phyloP scores from a whole-genome alignment of 2,113 vertebrate genomes.

The Podarcis muralis region DNA sequence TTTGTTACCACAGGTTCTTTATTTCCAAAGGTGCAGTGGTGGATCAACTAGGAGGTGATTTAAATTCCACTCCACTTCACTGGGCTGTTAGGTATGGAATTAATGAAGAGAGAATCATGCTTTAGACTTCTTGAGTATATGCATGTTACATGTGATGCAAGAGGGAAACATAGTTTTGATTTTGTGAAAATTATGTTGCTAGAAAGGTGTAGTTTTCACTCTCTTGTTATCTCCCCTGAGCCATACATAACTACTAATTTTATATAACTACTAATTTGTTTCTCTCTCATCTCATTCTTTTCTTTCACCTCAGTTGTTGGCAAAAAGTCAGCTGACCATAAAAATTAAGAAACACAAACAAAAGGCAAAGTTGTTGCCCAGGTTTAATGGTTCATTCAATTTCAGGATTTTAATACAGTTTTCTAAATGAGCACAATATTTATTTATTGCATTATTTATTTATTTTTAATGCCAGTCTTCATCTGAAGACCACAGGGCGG shows the following conservation, averaged over 20 bases:
- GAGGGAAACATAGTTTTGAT: background rate
- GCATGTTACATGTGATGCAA: background rate
- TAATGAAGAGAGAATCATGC: background rate
- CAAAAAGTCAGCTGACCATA: background rate
- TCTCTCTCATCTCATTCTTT: background rate
- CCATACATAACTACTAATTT: background rate
- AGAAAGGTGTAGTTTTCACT: background rate
- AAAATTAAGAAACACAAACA: background rate
- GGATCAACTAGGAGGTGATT: constrained; percentile 94
- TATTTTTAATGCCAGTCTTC: no score
- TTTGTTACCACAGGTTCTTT: constrained; percentile 81
- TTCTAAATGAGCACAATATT: background rate
- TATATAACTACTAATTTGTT: background rate
- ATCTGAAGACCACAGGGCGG: no score
- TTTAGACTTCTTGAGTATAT: background rate
- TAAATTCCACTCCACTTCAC: constrained; percentile 96
- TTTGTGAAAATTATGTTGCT: background rate
- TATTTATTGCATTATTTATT: background rate
- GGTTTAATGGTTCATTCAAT: background rate
- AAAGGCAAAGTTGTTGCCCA: background rate
- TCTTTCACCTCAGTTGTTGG: background rate
- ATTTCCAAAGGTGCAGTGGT: constrained; percentile 93
- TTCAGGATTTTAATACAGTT: background rate
- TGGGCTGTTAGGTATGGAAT: constrained; percentile 91
- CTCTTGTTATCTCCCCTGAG: background rate